These are phyloP conservation scores for Galago senegalensis DNA, from an alignment of 2,797 vertebrate genomes.

Conservation along the genomic window DNA sequence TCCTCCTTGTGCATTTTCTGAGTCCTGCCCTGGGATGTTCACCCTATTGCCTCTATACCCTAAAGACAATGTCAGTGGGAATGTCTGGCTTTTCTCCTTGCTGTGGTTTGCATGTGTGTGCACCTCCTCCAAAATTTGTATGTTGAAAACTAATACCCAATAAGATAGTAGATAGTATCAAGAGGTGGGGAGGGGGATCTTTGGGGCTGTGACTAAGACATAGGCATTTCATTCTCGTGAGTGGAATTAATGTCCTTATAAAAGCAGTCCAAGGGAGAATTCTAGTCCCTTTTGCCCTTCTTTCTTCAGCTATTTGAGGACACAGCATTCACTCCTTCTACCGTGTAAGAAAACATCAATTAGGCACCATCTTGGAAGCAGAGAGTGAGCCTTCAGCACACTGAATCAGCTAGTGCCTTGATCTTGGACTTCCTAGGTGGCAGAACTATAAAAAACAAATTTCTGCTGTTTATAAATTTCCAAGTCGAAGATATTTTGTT, in stretches of 20 bases:
- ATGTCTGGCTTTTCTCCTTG: background rate
- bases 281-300: background rate
- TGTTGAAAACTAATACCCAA: background rate
- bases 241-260: background rate
- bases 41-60: background rate
- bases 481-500: background rate
- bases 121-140: background rate
- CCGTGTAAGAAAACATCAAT: background rate
- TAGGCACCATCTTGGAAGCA: background rate
- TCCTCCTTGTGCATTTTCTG: background rate
- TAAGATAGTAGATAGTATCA: too few relatives aligned
- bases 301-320: background rate
- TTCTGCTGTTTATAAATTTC: background rate
- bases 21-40: background rate
- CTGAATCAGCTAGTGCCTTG: background rate
- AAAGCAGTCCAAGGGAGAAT: background rate
- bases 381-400: background rate
- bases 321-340: background rate
- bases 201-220: background rate
- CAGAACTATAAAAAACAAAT: background rate
- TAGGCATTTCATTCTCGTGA: background rate
- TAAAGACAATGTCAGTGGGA: background rate
- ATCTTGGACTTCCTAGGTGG: background rate
- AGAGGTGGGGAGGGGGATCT: background rate
- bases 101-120: background rate